Percentiles rank a stretch among this genome's conserved stretches.
These are phyloP conservation scores for Noctua fimbriata DNA, from an alignment of 2,888 invertebrate genomes.

Conservation along the genomic window DNA sequence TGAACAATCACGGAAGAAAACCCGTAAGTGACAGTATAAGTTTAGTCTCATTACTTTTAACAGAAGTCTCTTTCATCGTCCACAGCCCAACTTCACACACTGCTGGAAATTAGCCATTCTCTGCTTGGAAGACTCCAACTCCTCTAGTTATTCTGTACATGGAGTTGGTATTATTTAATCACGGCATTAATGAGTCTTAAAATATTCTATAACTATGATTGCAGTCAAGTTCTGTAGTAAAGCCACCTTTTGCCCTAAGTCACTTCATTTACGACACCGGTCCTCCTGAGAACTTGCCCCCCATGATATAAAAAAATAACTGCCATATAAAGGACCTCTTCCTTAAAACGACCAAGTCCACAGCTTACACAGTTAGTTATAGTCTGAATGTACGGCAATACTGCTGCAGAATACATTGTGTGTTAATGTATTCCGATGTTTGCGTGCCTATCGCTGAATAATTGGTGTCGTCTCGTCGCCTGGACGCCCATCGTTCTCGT, in stretches of 20 bases:
- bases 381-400: conserved; percentile 68
- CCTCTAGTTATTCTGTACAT: neutral
- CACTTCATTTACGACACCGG: neutral
- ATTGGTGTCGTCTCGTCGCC: conserved; percentile 68
- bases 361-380: conserved; percentile 23
- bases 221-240: no score
- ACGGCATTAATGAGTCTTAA: neutral
- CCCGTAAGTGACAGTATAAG: no score
- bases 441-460: conserved; percentile 79
- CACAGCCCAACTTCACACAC: neutral
- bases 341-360: conserved; percentile 57
- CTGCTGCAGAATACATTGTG: conserved; percentile 81
- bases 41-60: neutral
- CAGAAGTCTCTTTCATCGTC: neutral
- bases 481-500: conserved; percentile 10
- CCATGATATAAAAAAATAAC: neutral
- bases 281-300: neutral
- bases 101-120: neutral
- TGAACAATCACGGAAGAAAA: no score
- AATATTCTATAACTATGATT: neutral
- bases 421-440: conserved; percentile 82
- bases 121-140: no score
- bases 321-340: neutral
- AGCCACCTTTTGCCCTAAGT: neutral
- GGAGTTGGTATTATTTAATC: neutral